A percentile compares a stretch with the other conserved stretches of the same genome.
phyloP scores from a whole-genome alignment of 1,140 invertebrate species.

The Batillaria attramentaria region DNA sequence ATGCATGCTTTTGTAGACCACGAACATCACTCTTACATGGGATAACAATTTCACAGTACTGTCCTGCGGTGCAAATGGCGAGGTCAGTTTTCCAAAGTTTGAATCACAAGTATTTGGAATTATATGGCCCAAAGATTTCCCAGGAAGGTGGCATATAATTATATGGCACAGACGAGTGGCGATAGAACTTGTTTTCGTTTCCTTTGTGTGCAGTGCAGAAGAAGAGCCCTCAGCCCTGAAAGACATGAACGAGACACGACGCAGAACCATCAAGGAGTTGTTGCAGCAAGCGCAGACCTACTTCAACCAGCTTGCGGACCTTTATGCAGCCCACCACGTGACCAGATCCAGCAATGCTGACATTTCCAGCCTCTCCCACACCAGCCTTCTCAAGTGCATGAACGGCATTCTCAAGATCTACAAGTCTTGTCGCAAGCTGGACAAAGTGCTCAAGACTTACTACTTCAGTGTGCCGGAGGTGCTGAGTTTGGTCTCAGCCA shows the following conservation, averaged over 20 bases:
- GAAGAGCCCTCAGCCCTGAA: slow-evolving; percentile 9
- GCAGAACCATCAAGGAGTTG: slow-evolving; percentile 51
- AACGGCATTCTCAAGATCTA: slow-evolving; percentile 61
- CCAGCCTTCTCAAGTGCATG: slow-evolving; percentile 14
- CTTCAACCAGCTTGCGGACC: slow-evolving; percentile 46
- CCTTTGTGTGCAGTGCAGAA: slow-evolving; percentile 33
- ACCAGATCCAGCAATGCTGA: neutral
- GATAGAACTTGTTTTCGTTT: neutral
- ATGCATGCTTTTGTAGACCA: too few relatives aligned
- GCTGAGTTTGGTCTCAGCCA: slow-evolving; percentile 46
- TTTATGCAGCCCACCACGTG: slow-evolving; percentile 37
- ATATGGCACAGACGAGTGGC: too few relatives aligned
- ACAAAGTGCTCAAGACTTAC: slow-evolving; percentile 73
- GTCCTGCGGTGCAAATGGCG: too few relatives aligned
- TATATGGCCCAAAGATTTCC: too few relatives aligned
- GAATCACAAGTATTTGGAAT: too few relatives aligned
- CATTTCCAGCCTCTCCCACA: neutral
- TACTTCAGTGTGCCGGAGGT: slow-evolving; percentile 59
- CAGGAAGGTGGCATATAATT: too few relatives aligned
- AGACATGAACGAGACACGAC: slow-evolving; percentile 40
- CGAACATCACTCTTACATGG: too few relatives aligned
- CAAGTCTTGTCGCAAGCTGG: slow-evolving; percentile 63
- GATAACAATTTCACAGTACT: too few relatives aligned
- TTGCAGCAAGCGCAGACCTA: slow-evolving; percentile 47
- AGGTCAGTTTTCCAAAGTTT: too few relatives aligned